A percentile compares a stretch with the other conserved stretches of the same genome.
Conservation (phyloP, 2,888 invertebrate species). For the Campopleginae sp. region DNA sequence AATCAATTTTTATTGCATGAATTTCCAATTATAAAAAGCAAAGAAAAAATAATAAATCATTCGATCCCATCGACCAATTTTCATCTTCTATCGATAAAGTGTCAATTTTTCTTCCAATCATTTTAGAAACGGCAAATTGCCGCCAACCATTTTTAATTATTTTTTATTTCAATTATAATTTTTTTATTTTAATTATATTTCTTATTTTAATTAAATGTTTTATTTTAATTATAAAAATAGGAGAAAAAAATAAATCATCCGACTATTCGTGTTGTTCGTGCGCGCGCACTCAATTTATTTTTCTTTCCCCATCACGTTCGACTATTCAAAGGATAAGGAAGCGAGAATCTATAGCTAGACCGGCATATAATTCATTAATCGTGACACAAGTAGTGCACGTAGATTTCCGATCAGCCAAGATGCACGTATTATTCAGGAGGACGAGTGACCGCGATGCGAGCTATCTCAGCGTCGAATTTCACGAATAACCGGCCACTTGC, state of each 20-base stretch:
- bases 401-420: constrained; percentile 42
- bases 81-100: no score
- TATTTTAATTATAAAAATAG: not conserved
- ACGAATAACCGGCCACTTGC: not conserved
- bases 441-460: constrained; percentile 30
- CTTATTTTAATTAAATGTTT: not conserved
- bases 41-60: no score
- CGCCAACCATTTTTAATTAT: no score
- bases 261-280: not conserved
- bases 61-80: no score
- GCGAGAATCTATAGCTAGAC: not conserved
- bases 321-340: not conserved
- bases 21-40: no score
- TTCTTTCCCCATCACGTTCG: not conserved
- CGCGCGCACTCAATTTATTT: not conserved
- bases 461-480: constrained; percentile 19
- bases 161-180: not conserved
- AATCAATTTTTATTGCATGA: no score
- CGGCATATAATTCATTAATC: not conserved
- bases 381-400: constrained; percentile 41
- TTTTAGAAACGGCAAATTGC: no score
- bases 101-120: no score
- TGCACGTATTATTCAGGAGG: constrained; percentile 22
- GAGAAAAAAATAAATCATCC: not conserved
- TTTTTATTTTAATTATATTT: not conserved